Base-by-base conservation (phyloP, 1,140 invertebrate genomes). In the Drosophila malerkotliana region DNA sequence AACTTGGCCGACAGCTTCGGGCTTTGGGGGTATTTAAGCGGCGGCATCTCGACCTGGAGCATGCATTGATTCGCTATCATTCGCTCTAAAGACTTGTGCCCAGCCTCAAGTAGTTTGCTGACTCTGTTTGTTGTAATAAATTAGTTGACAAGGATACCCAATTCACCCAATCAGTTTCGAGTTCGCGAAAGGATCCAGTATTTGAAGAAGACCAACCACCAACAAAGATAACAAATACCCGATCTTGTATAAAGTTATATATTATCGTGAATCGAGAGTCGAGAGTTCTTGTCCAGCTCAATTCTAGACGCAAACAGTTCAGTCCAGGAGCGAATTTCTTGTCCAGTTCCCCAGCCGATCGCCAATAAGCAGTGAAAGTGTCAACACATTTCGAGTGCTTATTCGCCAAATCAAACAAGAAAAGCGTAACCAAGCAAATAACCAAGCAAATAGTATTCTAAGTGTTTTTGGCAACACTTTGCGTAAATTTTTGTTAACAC, bases 41-140 rank as follows among this genome's bases (percentile, higher is more conserved):
- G 59, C 73, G 75, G 89, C 69, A 69, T 62, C 83, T 71, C 82
- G 63, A 73, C 79, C 79, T 60, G 74, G 71, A 78, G 85, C 79
- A 91, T 90, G 81, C 91, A 92, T 92, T 92, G 91, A 88, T 91
- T 92, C 88, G 91, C 91, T 92, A 91, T 90, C 91, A 91, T 82
- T 77, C 90, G 91, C 87, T 88, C 84, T 90, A 89, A 85, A 91
- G 91, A 91, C 90, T 91, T 91, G 72, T 76, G 89, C 82, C 79
- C 72, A 74, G 75, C 83, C 81, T 87, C 77, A 85, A 91, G 76
- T 91, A 82, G 78, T 90, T 90, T 79, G 84, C 79, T 79, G 78
- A 75, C 78, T 77, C 59, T 79, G 89, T 90, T 88, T 85, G 85
- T 92, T 90, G 89, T 91, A 92, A 92, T 91, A 76, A 87, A 87